Percentiles rank a stretch among this genome's conserved stretches.
Evolutionary conservation across 2,888 invertebrate species (phyloP).

Genomic region (Macaria liturata): DNA sequence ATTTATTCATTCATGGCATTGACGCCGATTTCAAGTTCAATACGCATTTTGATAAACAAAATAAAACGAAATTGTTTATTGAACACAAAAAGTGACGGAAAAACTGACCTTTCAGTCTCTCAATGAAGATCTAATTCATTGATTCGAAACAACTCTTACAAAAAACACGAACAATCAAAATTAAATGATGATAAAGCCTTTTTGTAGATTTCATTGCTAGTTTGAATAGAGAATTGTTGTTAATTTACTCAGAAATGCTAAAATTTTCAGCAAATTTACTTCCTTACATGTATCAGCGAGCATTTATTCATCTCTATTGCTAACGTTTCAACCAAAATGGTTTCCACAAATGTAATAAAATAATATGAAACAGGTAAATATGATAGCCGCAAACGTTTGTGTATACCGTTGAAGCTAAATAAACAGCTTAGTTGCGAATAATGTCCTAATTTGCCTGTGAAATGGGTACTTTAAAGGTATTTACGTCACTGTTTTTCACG

Average conservation of each 20-base stretch:
- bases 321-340: no score
- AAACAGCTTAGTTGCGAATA: slow-evolving; percentile 4
- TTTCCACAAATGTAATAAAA: slow-evolving; percentile 7
- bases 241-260: no score
- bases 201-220: background rate
- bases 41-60: slow-evolving; percentile 1
- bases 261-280: no score
- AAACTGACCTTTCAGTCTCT: slow-evolving; percentile 8
- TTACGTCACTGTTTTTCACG: background rate
- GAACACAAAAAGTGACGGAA: slow-evolving; percentile 11
- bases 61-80: slow-evolving; percentile 9
- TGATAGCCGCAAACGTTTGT: background rate
- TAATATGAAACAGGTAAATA: background rate
- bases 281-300: no score
- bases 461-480: background rate
- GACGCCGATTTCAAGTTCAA: slow-evolving; percentile 4
- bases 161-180: no score
- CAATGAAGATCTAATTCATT: slow-evolving; percentile 9
- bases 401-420: slow-evolving; percentile 1
- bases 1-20: slow-evolving; percentile 3
- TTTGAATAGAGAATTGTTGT: no score
- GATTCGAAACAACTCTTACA: slow-evolving; percentile 2
- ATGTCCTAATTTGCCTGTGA: background rate
- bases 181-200: no score
- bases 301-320: background rate